Evolutionary conservation across 1,140 invertebrate species (phyloP), one percentile per base, ranked within the genome.

Genomic region (Acromyrmex echinatior): DNA sequence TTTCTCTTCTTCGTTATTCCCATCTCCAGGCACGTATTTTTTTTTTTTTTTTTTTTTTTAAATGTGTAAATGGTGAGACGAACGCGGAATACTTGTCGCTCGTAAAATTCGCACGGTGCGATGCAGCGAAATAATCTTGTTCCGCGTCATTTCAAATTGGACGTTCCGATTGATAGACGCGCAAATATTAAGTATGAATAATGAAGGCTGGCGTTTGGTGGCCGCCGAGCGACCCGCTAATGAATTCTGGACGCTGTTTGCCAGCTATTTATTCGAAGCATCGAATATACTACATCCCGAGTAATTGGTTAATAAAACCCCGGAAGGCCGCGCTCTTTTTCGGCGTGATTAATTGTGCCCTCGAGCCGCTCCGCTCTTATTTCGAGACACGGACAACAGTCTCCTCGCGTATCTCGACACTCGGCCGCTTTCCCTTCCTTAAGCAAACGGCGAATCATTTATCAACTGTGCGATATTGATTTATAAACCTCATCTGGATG

Each of bases 261-360:
- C 87, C 84, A 62, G 87, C 84, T 91, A 81, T 91, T 91, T 91
- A 91, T 87, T 91, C 87, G 85, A 65, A 87, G 79, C 84, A 88
- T 87, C 90, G 35, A 91, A 91, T 91, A 88, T 65, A 88, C 85
- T 86, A 86, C 66, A 87, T 87, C 90, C 85, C 74, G 70, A 85
- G 86, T 91, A 92, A 92, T 91, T 90, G 91, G 91, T 92, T 92
- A 90, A 92, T 91, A 92, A 92, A 92, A 92, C 84, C 86, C 86
- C 90, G 90, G 85, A 90, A 92, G 90, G 91, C 87, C 62, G 84
- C 81, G 91, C 91, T 92, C 89, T 90, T 92, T 70, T 91, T 88
- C 90, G 68, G 78, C 87, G 87, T 92, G 91, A 92, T 92, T 92
- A 92, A 92, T 92, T 84, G 87, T 82, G 85, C 77, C 91, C 91